Evolutionary conservation across 2,888 invertebrate species (phyloP), one percentile per base, ranked within the genome.

Genomic region (Druceiella hillmani): DNA sequence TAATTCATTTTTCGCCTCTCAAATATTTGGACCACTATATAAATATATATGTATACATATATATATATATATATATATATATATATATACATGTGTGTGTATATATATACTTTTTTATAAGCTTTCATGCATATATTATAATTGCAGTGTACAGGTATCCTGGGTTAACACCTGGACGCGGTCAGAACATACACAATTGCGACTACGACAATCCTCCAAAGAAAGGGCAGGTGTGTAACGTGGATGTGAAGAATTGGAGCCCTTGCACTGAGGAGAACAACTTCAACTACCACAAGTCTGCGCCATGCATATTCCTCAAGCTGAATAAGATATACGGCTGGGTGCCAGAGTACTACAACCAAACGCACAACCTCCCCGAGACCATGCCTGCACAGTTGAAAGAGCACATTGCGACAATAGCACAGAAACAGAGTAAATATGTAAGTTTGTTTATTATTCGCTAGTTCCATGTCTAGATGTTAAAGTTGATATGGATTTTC

Each of bases 261-360:
- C 83, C 83, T 0, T 97, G 95, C 62, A 83, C 82, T 7, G 81
- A 81, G 50, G 87, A 87, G 47, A 86, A 91, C 55, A 75, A 81
- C 52, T 99, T 86, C 62, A 93, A 90, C 42, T 98, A 90, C 64
- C 86, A 89, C 59, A 83, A 84, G 57, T 93, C 92, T 26, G 82
- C 86, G 12, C 98, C 98, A 0, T 99, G 99, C 64, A 77, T 98
- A 46, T 86, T 97, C 58, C 74, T 99, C 38, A 98, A 98, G 61
- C 71, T 99, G 25, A 99, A 99, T 69, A 92, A 88, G 77, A 93
- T 94, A 55, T 93, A 81, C 53, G 89, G 83, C 12, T 95, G 94
- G 94, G 71, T 75, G 46, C 94, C 95, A 0, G 76, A 83, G 17
- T 87, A 78, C 55, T 93, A 87, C 57, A 83, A 88, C 55, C 78